These are phyloP conservation scores for Athene noctua DNA, from an alignment of 2,113 vertebrate genomes.

Conservation along the genomic window DNA sequence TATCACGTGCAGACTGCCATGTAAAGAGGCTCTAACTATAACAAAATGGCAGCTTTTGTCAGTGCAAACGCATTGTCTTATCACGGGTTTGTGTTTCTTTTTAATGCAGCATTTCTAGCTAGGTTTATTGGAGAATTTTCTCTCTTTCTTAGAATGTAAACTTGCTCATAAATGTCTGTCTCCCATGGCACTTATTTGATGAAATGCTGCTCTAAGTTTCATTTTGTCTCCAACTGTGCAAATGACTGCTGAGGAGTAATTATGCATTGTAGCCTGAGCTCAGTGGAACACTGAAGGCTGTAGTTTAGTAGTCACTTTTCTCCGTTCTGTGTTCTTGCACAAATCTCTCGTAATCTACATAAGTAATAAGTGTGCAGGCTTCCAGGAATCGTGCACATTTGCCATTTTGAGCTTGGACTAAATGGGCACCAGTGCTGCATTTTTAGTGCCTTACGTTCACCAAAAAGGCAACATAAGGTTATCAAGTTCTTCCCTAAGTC, in stretches of 20 bases:
- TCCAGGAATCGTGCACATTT: not conserved
- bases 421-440: not conserved
- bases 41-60: not conserved
- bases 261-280: not conserved
- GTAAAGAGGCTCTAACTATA: not conserved
- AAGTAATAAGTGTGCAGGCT: not conserved
- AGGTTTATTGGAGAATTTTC: not conserved
- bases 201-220: not conserved
- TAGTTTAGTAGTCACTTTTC: conserved; percentile 4
- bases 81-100: not conserved
- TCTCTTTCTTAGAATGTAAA: not conserved
- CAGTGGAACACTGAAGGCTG: not conserved
- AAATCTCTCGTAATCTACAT: conserved; percentile 21
- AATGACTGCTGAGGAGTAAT: not conserved
- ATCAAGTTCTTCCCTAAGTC: not conserved
- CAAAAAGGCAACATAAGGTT: not conserved
- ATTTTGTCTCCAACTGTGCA: not conserved
- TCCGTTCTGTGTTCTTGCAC: not conserved
- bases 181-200: not conserved
- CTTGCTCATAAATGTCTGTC: not conserved
- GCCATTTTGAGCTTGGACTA: not conserved
- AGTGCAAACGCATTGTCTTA: not conserved
- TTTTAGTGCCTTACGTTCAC: not conserved
- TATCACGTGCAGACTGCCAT: not conserved
- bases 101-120: not conserved